phyloP scores from a whole-genome alignment of 2,888 invertebrate species.

The Chouioia cunea region DNA sequence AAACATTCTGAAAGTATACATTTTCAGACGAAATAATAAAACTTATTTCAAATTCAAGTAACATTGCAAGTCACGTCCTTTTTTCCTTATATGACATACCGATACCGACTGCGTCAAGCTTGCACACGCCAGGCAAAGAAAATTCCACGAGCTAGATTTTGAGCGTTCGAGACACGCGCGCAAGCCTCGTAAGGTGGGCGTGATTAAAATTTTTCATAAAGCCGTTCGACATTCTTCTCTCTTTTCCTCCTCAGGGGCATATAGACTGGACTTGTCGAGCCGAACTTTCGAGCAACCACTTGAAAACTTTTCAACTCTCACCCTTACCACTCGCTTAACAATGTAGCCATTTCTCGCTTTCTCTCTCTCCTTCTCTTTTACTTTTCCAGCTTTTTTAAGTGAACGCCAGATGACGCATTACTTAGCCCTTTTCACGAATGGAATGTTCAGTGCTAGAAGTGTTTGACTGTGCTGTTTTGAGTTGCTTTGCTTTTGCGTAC shows the following conservation, averaged over 20 bases:
- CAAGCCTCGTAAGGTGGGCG: slow-evolving; percentile 49
- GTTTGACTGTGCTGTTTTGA: slow-evolving; percentile 15
- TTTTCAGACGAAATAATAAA: no score
- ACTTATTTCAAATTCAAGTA: no score
- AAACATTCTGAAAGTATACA: no score
- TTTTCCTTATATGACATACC: no score
- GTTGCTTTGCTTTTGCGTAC: slow-evolving; percentile 11
- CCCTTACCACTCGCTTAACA: slow-evolving; percentile 36
- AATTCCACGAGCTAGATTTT: slow-evolving; percentile 29
- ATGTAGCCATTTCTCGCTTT: slow-evolving; percentile 31
- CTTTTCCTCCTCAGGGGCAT: slow-evolving; percentile 14
- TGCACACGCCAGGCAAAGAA: slow-evolving; percentile 5
- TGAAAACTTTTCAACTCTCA: slow-evolving; percentile 54
- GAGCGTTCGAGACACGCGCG: slow-evolving; percentile 27
- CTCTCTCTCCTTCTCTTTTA: background rate
- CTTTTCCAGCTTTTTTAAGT: background rate
- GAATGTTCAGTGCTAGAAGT: slow-evolving; percentile 33
- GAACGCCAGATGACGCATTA: slow-evolving; percentile 30
- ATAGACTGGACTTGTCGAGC: background rate
- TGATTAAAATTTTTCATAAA: slow-evolving; percentile 52
- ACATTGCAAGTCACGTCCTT: no score
- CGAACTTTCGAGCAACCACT: slow-evolving; percentile 54
- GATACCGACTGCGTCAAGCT: no score
- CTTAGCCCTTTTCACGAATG: slow-evolving; percentile 30
- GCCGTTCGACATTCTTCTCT: slow-evolving; percentile 32